Evolutionary conservation across 2,113 vertebrate species (phyloP), one percentile per base, ranked within the genome.

Genomic region (Oxyura jamaicensis): DNA sequence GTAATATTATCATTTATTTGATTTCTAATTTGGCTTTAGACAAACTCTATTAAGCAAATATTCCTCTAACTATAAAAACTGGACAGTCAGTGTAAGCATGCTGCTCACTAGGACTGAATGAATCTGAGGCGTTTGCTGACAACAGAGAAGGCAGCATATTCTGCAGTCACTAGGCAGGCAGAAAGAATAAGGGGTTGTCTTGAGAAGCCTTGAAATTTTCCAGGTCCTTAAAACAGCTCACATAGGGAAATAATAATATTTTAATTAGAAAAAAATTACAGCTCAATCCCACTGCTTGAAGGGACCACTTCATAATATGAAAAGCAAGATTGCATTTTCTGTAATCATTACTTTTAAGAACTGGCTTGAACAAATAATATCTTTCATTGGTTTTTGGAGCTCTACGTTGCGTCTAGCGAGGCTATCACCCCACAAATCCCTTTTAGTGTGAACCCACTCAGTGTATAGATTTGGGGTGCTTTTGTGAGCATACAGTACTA

Each of bases 191-290:
- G 42, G 52, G 69, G 83, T 91, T 96, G 63, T 88, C 59, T 83
- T 95, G 29, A 39, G 83, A 78, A 84, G 76, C 58, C 21, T 58
- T 60, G 60, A 68, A 1, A 2, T 69, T 73, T 77, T 80, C 69
- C 66, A 73, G 53, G 58, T 69, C 36, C 65, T 86, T 90, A 93
- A 86, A 93, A 79, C 60, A 76, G 62, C 55, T 17, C 5, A 5
- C 50, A 67, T 39, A 68, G 58, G 48, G n/a, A 69, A 83, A 90
- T 79, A 88, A 87, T 84, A 82, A 76, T 85, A 86, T 74, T 94
- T 96, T 96, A 91, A 96, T 94, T 86, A 89, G 53, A 62, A 93
- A 82, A 82, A 95, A 97, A 82, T 80, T 85, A 91, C 78, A 71
- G 31, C 50, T 88, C 26, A 44, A 22, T 88, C 67, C 77, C 26